Evolutionary conservation across 2,113 vertebrate genomes (phyloP), one percentile per base, ranked within the genome.

Genomic region (Fukomys damarensis): DNA sequence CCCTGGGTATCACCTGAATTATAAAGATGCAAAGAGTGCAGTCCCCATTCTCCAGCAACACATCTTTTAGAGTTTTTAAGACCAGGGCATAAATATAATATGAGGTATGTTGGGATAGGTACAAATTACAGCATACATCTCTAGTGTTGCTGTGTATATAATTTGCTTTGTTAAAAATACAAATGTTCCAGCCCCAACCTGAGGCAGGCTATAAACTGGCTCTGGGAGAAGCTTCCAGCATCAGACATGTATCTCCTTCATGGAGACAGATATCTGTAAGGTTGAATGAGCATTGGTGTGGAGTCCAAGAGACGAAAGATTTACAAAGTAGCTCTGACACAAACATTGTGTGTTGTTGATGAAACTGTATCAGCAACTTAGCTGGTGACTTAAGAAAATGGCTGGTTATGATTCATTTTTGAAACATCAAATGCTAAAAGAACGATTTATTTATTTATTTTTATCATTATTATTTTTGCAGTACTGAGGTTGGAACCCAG

Each of bases 401-500:
- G 41, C 22, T 85, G 59, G 35, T 86, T 56, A 24, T 49, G 32
- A 86, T 83, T 82, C 52, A 86, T 32, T 70, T 94, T 86, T 66
- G 22, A 95, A 83, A 68, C 38, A 80, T 86, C 59, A 68, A 91
- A 91, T 58, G n/a, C n/a, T 32, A 43, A 93, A 95, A 79, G 77
- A 94, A 68, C 5, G 10, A 32, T 32, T 52, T 43, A 35, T 74
- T 43, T 74, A 74, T 72, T 41, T 63, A 63, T 30, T 30, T 26
- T 65, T 70, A 70, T 65, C 32, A 65, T 68, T 68, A n/a, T 38
- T 74, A 79, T 20, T 13, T 52, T 52, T 52, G 46, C 26, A 46
- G 46, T 52, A 35, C 76, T 79, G 20, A 26, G 17, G 46, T 35
- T 52, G 8, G 30, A 79, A 54, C 24, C 43, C 46, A 43, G 43